Conservation (phyloP, 2,888 invertebrate genomes). For the Heliconius erato region DNA sequence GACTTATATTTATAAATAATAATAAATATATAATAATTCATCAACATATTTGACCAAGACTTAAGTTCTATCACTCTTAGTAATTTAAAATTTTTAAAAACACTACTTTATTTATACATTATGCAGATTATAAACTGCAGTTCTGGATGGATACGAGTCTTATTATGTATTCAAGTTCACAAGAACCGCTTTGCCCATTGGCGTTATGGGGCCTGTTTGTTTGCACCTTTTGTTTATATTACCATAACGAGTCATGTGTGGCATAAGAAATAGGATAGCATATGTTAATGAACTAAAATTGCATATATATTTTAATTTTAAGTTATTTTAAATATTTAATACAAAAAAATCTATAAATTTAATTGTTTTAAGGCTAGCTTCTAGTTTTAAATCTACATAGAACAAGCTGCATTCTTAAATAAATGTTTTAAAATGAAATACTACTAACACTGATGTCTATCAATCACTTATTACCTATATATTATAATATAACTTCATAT, state of each 20-base stretch:
- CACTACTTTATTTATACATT: constrained; percentile 24
- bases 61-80: neutral
- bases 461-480: too few relatives aligned
- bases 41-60: too few relatives aligned
- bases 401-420: too few relatives aligned
- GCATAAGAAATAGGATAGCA: constrained; percentile 6
- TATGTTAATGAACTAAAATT: constrained; percentile 8
- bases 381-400: neutral
- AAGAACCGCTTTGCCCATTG: constrained; percentile 36
- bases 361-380: neutral
- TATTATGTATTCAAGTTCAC: constrained; percentile 38
- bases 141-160: constrained; percentile 21
- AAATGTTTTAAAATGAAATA: too few relatives aligned
- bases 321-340: neutral
- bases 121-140: constrained; percentile 22
- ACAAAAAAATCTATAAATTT: neutral
- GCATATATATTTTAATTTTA: neutral
- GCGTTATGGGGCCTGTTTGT: constrained; percentile 23
- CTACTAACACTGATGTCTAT: too few relatives aligned
- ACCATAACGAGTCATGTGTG: constrained; percentile 12
- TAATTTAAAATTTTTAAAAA: neutral
- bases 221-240: constrained; percentile 34
- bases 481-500: neutral
- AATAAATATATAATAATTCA: too few relatives aligned
- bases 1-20: too few relatives aligned